Percentiles rank a stretch among this genome's conserved stretches.
Evolutionary conservation across 2,888 invertebrate genomes (phyloP).

Genomic region (Acheta domesticus): DNA sequence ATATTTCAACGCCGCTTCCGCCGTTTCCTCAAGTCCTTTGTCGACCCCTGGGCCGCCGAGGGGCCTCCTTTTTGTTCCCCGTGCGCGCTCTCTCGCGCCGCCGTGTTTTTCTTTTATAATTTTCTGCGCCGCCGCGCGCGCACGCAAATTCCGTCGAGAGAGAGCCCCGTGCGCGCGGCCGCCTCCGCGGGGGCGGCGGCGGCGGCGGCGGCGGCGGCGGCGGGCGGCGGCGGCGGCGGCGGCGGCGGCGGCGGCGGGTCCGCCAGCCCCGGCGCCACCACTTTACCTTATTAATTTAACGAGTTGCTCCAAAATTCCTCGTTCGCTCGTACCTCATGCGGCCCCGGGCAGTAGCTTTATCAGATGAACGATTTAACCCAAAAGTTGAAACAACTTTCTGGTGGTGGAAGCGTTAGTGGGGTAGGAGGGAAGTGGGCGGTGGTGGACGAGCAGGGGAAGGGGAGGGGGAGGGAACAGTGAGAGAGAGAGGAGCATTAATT

Average conservation of each 20-base stretch:
- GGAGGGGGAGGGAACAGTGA: too few species aligned
- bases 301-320: constrained; percentile 10
- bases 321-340: not conserved
- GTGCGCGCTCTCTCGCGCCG: not conserved
- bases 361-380: constrained; percentile 18
- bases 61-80: not conserved
- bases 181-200: too few species aligned
- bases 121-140: constrained; percentile 3
- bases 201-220: too few species aligned
- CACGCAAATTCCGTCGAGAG: not conserved
- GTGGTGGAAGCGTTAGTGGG: not conserved
- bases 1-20: too few species aligned
- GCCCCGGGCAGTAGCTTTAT: constrained; percentile 10
- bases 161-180: not conserved
- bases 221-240: too few species aligned
- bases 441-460: too few species aligned
- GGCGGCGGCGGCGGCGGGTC: not conserved
- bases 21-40: too few species aligned
- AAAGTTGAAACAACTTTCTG: constrained; percentile 18
- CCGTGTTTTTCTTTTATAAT: constrained; percentile 18
- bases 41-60: not conserved
- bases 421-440: not conserved
- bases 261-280: not conserved
- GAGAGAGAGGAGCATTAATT: not conserved
- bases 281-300: constrained; percentile 9